These are phyloP conservation scores for Bryconaethiops microstoma DNA, from an alignment of 2,797 vertebrate species.

Conservation along the genomic window DNA sequence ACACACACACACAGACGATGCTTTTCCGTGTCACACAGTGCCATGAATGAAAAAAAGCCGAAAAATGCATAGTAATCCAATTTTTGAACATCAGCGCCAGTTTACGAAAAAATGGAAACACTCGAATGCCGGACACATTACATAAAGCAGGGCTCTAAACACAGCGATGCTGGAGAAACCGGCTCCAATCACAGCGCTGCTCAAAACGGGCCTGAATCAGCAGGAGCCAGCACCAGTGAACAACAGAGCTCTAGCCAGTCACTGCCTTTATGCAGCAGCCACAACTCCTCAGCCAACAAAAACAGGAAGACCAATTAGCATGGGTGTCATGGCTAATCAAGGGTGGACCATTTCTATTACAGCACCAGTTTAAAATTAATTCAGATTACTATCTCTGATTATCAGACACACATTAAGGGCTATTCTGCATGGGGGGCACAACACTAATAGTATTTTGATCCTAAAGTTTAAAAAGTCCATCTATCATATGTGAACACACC, in stretches of 20 bases:
- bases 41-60: conserved; percentile 57
- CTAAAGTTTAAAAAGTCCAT: neutral
- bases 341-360: conserved; percentile 6
- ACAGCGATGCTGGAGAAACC: neutral
- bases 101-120: conserved; percentile 53
- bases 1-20: conserved; percentile 30
- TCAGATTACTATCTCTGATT: neutral
- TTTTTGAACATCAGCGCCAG: conserved; percentile 62
- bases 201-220: neutral
- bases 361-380: neutral
- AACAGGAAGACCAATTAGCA: conserved; percentile 26
- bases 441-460: neutral
- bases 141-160: conserved; percentile 12
- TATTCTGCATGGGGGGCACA: neutral
- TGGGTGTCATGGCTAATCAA: conserved; percentile 1
- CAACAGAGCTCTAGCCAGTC: conserved; percentile 8
- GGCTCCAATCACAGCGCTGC: neutral
- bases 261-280: neutral
- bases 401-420: neutral
- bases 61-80: conserved; percentile 71
- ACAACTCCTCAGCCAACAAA: neutral
- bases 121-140: conserved; percentile 10
- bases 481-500: no score
- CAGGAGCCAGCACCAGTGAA: conserved; percentile 2
- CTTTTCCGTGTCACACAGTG: conserved; percentile 53